Conservation (phyloP, 2,888 invertebrate species). For the Deroplatys truncata region DNA sequence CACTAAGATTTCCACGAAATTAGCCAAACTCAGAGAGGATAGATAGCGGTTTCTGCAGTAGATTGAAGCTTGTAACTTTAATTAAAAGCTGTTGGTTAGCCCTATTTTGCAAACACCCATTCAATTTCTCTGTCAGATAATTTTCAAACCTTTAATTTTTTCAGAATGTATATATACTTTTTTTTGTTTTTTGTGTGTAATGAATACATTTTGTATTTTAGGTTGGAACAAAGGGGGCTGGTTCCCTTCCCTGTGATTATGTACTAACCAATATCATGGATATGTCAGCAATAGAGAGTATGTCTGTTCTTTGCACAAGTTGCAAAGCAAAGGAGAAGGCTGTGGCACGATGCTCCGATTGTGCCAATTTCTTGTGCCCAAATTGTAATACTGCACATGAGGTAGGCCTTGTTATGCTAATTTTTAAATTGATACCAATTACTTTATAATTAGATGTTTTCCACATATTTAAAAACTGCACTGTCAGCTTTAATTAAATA, state of each 20-base stretch:
- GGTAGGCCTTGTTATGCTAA: conserved; percentile 32
- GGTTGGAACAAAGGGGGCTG: conserved; percentile 71
- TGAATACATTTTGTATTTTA: conserved; percentile 37
- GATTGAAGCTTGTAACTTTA: no score
- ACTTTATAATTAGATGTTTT: background rate
- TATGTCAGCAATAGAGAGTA: conserved; percentile 69
- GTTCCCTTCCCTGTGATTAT: conserved; percentile 79
- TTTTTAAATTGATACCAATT: background rate
- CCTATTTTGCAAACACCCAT: no score
- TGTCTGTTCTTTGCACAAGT: conserved; percentile 76
- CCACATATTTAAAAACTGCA: background rate
- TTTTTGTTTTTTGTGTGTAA: background rate
- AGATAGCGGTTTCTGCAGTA: no score
- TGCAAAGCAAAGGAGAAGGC: conserved; percentile 95
- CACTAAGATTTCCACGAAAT: no score
- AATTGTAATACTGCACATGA: conserved; percentile 95
- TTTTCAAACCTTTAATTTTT: no score
- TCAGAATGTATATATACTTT: no score
- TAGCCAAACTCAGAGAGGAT: no score
- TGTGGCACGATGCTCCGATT: conserved; percentile 90
- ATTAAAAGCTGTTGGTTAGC: no score
- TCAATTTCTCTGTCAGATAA: no score
- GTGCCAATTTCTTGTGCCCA: conserved; percentile 88
- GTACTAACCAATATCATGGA: conserved; percentile 81
- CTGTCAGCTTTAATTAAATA: no score